These are phyloP conservation scores for Apomyelois bistriatella DNA, from an alignment of 2,888 invertebrate genomes.

Conservation along the genomic window DNA sequence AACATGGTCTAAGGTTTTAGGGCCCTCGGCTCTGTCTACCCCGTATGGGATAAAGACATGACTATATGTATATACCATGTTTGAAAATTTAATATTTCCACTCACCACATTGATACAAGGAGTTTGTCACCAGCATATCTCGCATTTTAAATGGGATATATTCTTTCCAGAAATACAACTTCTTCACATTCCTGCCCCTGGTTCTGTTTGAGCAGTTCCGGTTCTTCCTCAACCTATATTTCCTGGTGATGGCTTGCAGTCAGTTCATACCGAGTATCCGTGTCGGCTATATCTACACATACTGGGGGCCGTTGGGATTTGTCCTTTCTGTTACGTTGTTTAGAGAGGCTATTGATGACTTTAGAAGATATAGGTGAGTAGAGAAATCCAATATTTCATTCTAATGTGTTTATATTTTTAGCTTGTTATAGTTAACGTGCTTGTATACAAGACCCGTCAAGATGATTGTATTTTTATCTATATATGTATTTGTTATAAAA, in stretches of 20 bases:
- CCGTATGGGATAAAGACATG: too few relatives aligned
- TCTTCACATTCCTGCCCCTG: constrained; percentile 92
- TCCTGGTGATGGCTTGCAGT: constrained; percentile 97
- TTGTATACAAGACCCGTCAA: too few relatives aligned
- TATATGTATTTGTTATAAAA: too few relatives aligned
- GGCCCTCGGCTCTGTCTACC: too few relatives aligned
- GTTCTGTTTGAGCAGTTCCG: constrained; percentile 99
- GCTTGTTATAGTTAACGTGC: too few relatives aligned
- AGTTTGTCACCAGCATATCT: too few relatives aligned
- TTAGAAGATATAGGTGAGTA: constrained; percentile 86
- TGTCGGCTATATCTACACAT: constrained; percentile 98
- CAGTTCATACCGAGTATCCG: constrained; percentile 98
- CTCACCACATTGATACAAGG: too few relatives aligned
- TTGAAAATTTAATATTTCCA: too few relatives aligned
- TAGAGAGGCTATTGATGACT: constrained; percentile 98
- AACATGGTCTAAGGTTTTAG: too few relatives aligned
- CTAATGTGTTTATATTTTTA: neutral
- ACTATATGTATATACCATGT: too few relatives aligned
- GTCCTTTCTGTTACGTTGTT: constrained; percentile 97
- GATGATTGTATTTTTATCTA: too few relatives aligned
- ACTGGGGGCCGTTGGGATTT: constrained; percentile 99
- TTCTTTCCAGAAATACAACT: constrained; percentile 93
- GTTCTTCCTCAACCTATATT: constrained; percentile 98
- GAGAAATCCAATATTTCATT: too few relatives aligned
- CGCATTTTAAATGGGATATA: neutral